Percentiles rank a stretch among this genome's conserved stretches.
Evolutionary conservation across 2,797 vertebrate genomes (phyloP).

Genomic region (Pantherophis alleghaniensis): DNA sequence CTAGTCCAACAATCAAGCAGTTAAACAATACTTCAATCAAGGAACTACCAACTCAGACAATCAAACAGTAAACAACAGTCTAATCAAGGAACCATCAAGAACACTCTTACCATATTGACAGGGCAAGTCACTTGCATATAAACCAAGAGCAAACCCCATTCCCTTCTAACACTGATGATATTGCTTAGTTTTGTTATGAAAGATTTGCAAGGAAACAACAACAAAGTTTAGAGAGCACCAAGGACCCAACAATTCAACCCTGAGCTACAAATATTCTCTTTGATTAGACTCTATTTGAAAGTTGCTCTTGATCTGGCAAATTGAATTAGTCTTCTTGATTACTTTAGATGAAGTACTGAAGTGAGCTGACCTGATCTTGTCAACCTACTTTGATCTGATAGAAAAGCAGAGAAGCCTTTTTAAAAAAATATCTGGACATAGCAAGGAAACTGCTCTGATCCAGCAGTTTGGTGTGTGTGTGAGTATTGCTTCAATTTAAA

Average conservation of each 20-base stretch:
- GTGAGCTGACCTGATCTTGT: neutral
- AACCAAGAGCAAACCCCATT: neutral
- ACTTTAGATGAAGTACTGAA: neutral
- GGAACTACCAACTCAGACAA: neutral
- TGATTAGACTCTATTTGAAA: neutral
- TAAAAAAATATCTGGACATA: neutral
- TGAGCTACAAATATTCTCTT: neutral
- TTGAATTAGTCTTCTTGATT: neutral
- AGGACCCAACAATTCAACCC: neutral
- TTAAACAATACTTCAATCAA: neutral
- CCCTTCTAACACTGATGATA: neutral
- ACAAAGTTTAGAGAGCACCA: neutral
- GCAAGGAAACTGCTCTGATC: neutral
- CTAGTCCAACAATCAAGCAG: neutral
- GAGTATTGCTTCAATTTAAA: neutral
- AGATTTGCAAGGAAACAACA: neutral
- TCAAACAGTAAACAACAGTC: neutral
- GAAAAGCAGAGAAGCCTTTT: neutral
- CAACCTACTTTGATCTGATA: neutral
- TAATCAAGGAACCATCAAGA: neutral
- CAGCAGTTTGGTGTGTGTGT: neutral
- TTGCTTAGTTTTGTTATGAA: neutral
- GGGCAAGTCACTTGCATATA: neutral
- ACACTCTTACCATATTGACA: neutral
- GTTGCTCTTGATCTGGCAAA: neutral